Evolutionary conservation across 2,113 vertebrate species (phyloP).

Genomic region (Kryptolebias marmoratus): DNA sequence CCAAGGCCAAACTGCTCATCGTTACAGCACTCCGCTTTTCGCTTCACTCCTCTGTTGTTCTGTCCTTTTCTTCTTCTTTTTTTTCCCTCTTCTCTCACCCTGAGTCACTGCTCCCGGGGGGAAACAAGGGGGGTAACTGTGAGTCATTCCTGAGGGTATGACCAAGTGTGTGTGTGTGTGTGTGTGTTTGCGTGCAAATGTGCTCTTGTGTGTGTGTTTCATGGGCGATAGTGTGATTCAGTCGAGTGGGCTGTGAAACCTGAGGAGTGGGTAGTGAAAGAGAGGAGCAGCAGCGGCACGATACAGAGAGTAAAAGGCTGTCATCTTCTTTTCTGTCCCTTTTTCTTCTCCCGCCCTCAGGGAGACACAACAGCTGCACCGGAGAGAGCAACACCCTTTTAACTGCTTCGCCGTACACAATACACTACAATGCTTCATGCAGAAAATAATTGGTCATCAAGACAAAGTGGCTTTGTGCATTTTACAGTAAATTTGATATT

Average conservation of each 20-base stretch:
- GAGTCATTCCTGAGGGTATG: slow-evolving; percentile 67
- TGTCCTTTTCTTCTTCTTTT: slow-evolving; percentile 50
- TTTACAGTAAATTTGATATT: neutral
- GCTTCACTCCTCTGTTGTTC: slow-evolving; percentile 22
- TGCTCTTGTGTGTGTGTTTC: slow-evolving; percentile 26
- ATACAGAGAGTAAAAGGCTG: slow-evolving; percentile 38
- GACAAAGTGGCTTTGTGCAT: neutral
- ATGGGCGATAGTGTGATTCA: slow-evolving; percentile 69
- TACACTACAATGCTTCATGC: slow-evolving; percentile 7
- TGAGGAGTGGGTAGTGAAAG: slow-evolving; percentile 65
- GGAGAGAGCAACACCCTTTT: slow-evolving; percentile 26
- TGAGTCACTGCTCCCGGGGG: slow-evolving; percentile 74
- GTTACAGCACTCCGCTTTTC: slow-evolving; percentile 26
- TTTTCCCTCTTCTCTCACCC: slow-evolving; percentile 61
- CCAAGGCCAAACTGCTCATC: slow-evolving; percentile 75
- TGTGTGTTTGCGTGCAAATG: slow-evolving; percentile 10
- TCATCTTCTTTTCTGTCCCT: slow-evolving; percentile 41
- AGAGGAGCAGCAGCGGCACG: slow-evolving; percentile 44
- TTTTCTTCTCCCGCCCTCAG: slow-evolving; percentile 53
- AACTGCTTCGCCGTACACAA: slow-evolving; percentile 22
- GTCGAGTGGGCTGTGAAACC: slow-evolving; percentile 75
- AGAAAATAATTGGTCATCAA: neutral
- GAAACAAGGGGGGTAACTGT: slow-evolving; percentile 64
- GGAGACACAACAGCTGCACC: slow-evolving; percentile 67
- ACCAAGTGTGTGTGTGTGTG: slow-evolving; percentile 22